Conservation (phyloP, 2,797 vertebrate genomes). For the Platyrinchus mystaceus region DNA sequence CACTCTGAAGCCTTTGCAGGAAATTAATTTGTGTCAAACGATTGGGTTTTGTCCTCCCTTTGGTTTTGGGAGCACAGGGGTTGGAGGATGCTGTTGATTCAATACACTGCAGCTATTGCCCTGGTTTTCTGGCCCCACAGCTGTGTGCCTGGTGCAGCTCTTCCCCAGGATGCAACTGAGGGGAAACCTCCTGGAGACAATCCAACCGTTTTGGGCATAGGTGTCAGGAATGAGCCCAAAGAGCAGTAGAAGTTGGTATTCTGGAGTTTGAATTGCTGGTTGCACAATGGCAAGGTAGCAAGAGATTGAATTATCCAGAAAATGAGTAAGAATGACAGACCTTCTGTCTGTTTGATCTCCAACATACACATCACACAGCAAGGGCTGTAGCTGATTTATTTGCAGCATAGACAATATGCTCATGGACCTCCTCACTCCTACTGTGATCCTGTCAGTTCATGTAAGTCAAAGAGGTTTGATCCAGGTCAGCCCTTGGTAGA, state of each 20-base stretch:
- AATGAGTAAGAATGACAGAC: neutral
- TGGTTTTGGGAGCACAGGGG: neutral
- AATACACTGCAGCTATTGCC: neutral
- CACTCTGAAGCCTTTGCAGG: neutral
- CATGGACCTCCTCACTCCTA: neutral
- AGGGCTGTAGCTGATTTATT: neutral
- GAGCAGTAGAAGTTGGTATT: neutral
- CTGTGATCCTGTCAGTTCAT: neutral
- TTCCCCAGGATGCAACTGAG: neutral
- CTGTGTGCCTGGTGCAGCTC: neutral
- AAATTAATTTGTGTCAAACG: constrained; percentile 14
- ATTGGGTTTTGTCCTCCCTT: neutral
- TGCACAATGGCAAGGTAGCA: neutral
- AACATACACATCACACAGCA: neutral
- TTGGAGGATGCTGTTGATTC: neutral
- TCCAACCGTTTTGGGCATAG: neutral
- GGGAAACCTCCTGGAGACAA: neutral
- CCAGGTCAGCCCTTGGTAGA: neutral
- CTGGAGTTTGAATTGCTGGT: neutral
- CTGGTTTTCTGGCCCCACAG: neutral
- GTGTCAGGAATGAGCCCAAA: neutral
- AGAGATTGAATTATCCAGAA: neutral
- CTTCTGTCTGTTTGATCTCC: neutral
- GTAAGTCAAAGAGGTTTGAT: neutral
- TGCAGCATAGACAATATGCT: neutral